A percentile compares a stretch with the other conserved stretches of the same genome.
Evolutionary conservation across 1,140 invertebrate genomes (phyloP).

Genomic region (Zaprionus inermis): DNA sequence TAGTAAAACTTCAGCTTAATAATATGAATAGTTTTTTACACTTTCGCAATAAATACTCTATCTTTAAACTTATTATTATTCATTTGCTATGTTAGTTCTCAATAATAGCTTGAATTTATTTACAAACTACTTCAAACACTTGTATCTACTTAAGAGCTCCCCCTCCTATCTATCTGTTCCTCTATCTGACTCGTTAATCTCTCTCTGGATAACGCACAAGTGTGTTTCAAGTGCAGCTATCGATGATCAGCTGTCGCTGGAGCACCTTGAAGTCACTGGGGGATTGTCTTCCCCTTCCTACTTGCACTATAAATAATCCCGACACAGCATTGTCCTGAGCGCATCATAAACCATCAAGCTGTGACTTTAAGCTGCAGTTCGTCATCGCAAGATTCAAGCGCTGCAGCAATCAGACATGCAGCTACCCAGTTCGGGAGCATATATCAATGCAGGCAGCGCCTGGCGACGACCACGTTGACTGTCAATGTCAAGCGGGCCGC

Average conservation of each 20-base stretch:
- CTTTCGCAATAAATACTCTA: no score
- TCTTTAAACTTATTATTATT: no score
- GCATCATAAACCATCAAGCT: slow-evolving; percentile 59
- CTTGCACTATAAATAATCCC: slow-evolving; percentile 43
- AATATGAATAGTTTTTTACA: no score
- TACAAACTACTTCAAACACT: not conserved
- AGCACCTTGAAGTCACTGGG: slow-evolving; percentile 49
- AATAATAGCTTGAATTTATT: no score
- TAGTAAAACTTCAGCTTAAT: no score
- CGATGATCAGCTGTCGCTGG: slow-evolving; percentile 11
- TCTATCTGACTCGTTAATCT: slow-evolving; percentile 12
- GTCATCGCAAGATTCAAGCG: not conserved
- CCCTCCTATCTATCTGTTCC: not conserved
- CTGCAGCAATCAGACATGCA: slow-evolving; percentile 57
- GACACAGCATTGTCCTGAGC: slow-evolving; percentile 46
- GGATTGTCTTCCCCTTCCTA: not conserved
- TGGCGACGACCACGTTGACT: slow-evolving; percentile 40
- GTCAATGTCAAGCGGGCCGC: slow-evolving; percentile 65
- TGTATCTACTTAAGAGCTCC: not conserved
- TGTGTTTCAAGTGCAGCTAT: slow-evolving; percentile 22
- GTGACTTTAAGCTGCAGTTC: slow-evolving; percentile 23
- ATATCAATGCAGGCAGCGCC: slow-evolving; percentile 44
- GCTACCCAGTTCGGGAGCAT: slow-evolving; percentile 57
- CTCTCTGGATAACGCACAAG: not conserved
- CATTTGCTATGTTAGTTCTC: no score